Percentiles rank a stretch among this genome's conserved stretches.
Conservation (phyloP, 2,113 vertebrate genomes). For the Pica pica region DNA sequence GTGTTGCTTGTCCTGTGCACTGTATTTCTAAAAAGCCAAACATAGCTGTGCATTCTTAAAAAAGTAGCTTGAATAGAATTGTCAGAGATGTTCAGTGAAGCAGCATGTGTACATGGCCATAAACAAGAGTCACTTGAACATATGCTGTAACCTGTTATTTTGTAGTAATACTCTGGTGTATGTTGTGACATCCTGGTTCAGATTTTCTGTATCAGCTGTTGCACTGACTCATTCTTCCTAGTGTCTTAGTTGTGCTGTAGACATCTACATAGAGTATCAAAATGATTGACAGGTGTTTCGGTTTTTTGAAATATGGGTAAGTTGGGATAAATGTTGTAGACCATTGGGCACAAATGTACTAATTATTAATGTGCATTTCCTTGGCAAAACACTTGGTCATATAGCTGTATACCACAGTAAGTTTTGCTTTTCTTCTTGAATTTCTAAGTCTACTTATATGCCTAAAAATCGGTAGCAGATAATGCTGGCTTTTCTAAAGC, state of each 20-base stretch:
- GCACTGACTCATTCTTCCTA: neutral
- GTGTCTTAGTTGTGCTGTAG: neutral
- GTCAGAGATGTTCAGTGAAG: neutral
- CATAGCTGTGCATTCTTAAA: neutral
- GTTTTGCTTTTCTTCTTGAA: neutral
- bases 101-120: neutral
- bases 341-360: neutral
- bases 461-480: neutral
- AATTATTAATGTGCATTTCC: neutral
- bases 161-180: neutral
- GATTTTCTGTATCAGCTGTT: neutral
- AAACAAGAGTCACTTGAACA: neutral
- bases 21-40: neutral
- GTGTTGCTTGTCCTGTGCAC: neutral
- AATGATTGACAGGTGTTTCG: neutral
- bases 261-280: neutral
- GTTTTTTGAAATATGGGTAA: neutral
- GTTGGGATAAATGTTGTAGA: neutral
- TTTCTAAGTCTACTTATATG: neutral
- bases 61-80: neutral
- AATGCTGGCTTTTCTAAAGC: neutral
- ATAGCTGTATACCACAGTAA: neutral
- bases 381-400: neutral
- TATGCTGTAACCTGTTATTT: neutral
- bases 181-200: neutral